A percentile compares a stretch with the other conserved stretches of the same genome.
phyloP scores from a whole-genome alignment of 2,113 vertebrate genomes.

The Cyrtonyx montezumae region DNA sequence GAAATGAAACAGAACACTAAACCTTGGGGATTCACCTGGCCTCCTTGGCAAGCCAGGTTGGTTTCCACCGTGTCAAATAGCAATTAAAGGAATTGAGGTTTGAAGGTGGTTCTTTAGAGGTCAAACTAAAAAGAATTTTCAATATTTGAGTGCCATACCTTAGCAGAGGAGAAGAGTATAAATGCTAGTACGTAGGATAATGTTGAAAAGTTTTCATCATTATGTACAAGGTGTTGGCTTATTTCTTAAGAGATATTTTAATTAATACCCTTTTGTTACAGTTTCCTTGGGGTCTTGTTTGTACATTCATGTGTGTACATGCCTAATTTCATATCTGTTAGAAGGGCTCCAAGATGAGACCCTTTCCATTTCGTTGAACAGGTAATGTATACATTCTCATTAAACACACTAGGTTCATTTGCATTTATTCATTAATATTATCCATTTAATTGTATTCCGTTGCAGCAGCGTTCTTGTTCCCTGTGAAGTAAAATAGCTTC shows the following conservation, averaged over 20 bases:
- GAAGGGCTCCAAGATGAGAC: not conserved
- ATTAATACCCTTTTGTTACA: not conserved
- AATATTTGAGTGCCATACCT: not conserved
- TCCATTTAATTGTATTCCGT: not conserved
- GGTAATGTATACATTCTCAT: not conserved
- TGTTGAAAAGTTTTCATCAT: not conserved
- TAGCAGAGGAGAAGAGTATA: not conserved
- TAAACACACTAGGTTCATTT: not conserved
- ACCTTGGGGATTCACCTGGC: slow-evolving; percentile 82
- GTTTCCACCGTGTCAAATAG: slow-evolving; percentile 68
- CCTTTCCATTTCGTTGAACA: not conserved
- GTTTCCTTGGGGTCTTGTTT: not conserved
- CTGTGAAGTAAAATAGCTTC: not conserved
- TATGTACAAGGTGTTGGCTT: not conserved
- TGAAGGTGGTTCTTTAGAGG: slow-evolving; percentile 76
- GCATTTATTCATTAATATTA: not conserved
- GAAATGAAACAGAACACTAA: slow-evolving; percentile 77
- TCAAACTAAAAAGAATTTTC: slow-evolving; percentile 62
- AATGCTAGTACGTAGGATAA: not conserved
- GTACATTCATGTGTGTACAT: not conserved
- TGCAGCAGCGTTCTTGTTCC: not conserved
- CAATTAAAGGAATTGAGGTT: slow-evolving; percentile 68
- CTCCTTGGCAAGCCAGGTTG: slow-evolving; percentile 72
- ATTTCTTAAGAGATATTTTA: not conserved
- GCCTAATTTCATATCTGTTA: not conserved